Evolutionary conservation across 2,888 invertebrate species (phyloP), one percentile per base, ranked within the genome.

Genomic region (Allygus modestus): DNA sequence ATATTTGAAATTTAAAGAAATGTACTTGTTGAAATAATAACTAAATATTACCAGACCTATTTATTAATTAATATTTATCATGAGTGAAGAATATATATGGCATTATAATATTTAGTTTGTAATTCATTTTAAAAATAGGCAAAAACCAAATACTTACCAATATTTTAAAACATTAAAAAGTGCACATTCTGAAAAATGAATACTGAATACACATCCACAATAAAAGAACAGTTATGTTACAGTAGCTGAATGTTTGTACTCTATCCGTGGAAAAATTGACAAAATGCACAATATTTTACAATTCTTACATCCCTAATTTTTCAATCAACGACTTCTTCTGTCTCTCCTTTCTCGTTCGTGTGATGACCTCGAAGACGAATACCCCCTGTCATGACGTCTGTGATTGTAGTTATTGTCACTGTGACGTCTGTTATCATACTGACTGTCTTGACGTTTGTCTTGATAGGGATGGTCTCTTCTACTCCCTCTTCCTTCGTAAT

Each of bases 311-410:
- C 46, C 12, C 12, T 46, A 15, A 1, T 15, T 58, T 71, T 15
- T 20, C 33, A 17, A 28, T 77, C n/a, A 77, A 46, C 77, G 77
- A 46, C 77, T 77, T 28, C 77, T 77, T 77, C 77, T 77, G 17
- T 77, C 77, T 28, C 77, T 43, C 23, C 77, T 77, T 46, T 77
- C 77, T 2, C 77, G 43, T 43, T 77, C 77, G 17, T 77, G 77
- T 46, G 77, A 77, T 43, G 77, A 77, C 20, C 51, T 37, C 26
- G 77, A 46, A 46, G 77, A 77, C 4, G 77, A 77, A 28, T 77
- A 77, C 7, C 77, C 77, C 15, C 77, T 20, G 20, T 77, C 77
- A 51, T 77, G 77, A 46, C 51, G 77, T 46, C 51, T 77, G 51
- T 77, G 77, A 17, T 28, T 23, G n/a, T 11, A 20, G 7, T 28